Conservation (phyloP, 1,140 invertebrate genomes). For the Pseudomyrmex concolor region DNA sequence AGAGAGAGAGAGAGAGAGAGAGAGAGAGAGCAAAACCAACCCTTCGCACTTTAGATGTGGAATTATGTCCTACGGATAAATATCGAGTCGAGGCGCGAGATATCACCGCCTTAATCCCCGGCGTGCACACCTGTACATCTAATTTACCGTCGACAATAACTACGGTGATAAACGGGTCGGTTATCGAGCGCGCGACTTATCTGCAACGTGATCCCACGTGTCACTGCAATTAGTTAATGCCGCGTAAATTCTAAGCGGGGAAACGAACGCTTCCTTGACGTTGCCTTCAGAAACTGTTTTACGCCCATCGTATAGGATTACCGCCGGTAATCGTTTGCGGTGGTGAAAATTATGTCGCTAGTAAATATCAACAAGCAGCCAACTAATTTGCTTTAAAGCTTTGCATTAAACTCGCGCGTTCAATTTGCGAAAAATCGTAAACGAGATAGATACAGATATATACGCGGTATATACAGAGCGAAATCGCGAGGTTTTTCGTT, state of each 20-base stretch:
- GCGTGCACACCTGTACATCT: conserved; percentile 11
- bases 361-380: conserved; percentile 44
- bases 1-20: too few relatives aligned
- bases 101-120: conserved; percentile 24
- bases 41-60: background rate
- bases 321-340: background rate
- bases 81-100: conserved; percentile 20
- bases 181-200: conserved; percentile 4
- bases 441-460: background rate
- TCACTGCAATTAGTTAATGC: conserved; percentile 41
- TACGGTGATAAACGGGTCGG: conserved; percentile 24
- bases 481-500: background rate
- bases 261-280: background rate
- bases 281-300: conserved; percentile 40
- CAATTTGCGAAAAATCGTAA: conserved; percentile 1
- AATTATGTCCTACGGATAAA: conserved; percentile 31
- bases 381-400: conserved; percentile 53
- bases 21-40: too few relatives aligned
- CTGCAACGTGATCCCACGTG: conserved; percentile 8
- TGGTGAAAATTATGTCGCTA: conserved; percentile 40
- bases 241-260: conserved; percentile 23
- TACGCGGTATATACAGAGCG: background rate
- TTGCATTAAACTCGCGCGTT: conserved; percentile 29
- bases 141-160: conserved; percentile 46
- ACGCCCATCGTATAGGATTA: conserved; percentile 40